phyloP scores from a whole-genome alignment of 1,140 invertebrate species.

The Diachasma alloeum region DNA sequence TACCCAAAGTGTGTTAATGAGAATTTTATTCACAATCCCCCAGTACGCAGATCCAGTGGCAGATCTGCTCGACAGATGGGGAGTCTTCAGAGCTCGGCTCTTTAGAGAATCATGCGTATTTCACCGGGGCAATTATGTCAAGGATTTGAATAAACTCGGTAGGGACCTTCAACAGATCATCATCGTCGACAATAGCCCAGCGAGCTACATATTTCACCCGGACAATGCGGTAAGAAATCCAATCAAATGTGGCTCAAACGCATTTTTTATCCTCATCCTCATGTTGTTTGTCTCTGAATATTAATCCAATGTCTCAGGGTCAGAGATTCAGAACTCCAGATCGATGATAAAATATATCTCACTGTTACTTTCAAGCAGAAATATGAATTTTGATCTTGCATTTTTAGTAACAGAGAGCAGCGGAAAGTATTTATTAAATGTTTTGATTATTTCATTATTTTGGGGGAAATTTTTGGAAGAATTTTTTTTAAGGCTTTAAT shows the following conservation, averaged over 20 bases:
- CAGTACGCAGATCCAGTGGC: slow-evolving; percentile 99
- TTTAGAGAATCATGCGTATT: slow-evolving; percentile 99
- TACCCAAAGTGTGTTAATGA: background rate
- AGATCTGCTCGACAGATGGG: slow-evolving; percentile 97
- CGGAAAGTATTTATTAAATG: no score
- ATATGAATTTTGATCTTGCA: background rate
- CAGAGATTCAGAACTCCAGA: background rate
- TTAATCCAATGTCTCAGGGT: slow-evolving; percentile 18
- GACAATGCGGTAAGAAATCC: slow-evolving; percentile 93
- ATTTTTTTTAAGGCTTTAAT: no score
- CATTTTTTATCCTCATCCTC: slow-evolving; percentile 5
- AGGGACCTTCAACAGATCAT: slow-evolving; percentile 95
- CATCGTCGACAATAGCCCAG: slow-evolving; percentile 99
- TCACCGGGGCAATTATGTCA: slow-evolving; percentile 99
- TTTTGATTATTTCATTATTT: no score
- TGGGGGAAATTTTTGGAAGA: no score
- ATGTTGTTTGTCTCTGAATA: background rate
- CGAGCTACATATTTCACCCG: slow-evolving; percentile 99
- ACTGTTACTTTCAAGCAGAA: background rate
- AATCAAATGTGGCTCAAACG: background rate
- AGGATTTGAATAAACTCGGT: slow-evolving; percentile 97
- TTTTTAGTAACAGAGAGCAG: background rate
- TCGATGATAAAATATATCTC: background rate
- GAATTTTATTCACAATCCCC: slow-evolving; percentile 34
- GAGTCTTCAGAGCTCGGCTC: slow-evolving; percentile 93